Percentiles rank a stretch among this genome's conserved stretches.
These are phyloP conservation scores for Copidosoma aretas DNA, from an alignment of 2,888 invertebrate species.

Conservation along the genomic window DNA sequence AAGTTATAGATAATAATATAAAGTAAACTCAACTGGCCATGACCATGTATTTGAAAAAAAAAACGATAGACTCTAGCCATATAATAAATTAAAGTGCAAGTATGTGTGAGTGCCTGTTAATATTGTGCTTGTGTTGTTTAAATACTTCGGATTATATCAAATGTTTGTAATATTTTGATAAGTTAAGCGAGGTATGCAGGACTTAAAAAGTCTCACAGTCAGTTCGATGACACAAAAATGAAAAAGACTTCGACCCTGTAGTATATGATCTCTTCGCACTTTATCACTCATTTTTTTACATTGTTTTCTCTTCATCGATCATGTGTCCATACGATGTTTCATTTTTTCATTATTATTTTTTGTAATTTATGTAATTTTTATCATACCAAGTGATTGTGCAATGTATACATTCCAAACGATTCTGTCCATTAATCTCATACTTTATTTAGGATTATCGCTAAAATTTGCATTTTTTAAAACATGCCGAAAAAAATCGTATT, in stretches of 20 bases:
- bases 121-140: slow-evolving; percentile 46
- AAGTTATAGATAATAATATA: slow-evolving; percentile 39
- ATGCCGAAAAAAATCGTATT: slow-evolving; percentile 47
- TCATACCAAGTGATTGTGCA: slow-evolving; percentile 58
- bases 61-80: slow-evolving; percentile 52
- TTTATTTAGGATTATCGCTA: slow-evolving; percentile 42
- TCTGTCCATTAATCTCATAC: slow-evolving; percentile 39
- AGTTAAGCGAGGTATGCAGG: slow-evolving; percentile 32
- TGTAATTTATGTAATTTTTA: slow-evolving; percentile 53
- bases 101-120: slow-evolving; percentile 61
- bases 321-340: slow-evolving; percentile 41
- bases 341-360: slow-evolving; percentile 31
- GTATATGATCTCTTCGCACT: slow-evolving; percentile 56
- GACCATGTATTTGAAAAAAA: slow-evolving; percentile 55
- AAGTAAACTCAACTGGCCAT: slow-evolving; percentile 58
- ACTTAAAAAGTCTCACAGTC: slow-evolving; percentile 35
- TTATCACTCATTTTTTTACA: background rate
- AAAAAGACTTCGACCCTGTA: slow-evolving; percentile 33
- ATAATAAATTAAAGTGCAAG: slow-evolving; percentile 58
- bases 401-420: slow-evolving; percentile 59
- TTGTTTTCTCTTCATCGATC: slow-evolving; percentile 50
- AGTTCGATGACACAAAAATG: slow-evolving; percentile 22
- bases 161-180: slow-evolving; percentile 36
- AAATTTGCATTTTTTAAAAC: slow-evolving; percentile 50
- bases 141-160: slow-evolving; percentile 18